phyloP scores from a whole-genome alignment of 2,113 vertebrate genomes.

The Malaclemys terrapin region DNA sequence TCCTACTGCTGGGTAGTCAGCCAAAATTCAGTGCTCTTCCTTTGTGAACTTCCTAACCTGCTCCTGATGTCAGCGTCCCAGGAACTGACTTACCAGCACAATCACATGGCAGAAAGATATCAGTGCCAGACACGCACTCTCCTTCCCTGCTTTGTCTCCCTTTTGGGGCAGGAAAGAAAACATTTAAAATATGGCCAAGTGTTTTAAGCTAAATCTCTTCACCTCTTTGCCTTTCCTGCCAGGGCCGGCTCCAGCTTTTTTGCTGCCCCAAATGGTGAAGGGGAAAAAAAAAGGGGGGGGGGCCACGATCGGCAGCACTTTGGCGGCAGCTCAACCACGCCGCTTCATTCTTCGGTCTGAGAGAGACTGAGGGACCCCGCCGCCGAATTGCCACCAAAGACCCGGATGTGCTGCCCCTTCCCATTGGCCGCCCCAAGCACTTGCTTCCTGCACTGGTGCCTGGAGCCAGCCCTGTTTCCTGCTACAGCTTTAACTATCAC shows the following conservation, averaged over 20 bases:
- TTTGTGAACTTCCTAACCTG: slow-evolving; percentile 38
- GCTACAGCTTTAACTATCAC: neutral
- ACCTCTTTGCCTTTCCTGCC: neutral
- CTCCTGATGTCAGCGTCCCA: neutral
- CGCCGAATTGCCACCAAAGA: no score
- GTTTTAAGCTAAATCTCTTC: neutral
- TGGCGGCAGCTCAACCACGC: no score
- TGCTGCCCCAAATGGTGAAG: no score
- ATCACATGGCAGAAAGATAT: slow-evolving; percentile 21
- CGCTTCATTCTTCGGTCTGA: no score
- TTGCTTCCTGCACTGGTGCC: no score
- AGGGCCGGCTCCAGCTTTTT: no score
- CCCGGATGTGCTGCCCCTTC: no score
- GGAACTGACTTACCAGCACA: slow-evolving; percentile 32
- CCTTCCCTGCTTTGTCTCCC: neutral
- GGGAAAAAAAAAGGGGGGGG: no score
- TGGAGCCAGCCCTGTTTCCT: no score
- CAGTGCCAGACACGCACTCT: neutral
- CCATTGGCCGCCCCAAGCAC: no score
- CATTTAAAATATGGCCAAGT: neutral
- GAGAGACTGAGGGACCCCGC: no score
- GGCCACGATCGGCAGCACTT: no score
- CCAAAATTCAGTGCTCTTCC: neutral
- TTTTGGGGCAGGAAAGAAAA: neutral
- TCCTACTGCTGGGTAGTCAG: slow-evolving; percentile 1